These are phyloP conservation scores for Lamproptera curius DNA, from an alignment of 2,888 invertebrate genomes.

Conservation along the genomic window DNA sequence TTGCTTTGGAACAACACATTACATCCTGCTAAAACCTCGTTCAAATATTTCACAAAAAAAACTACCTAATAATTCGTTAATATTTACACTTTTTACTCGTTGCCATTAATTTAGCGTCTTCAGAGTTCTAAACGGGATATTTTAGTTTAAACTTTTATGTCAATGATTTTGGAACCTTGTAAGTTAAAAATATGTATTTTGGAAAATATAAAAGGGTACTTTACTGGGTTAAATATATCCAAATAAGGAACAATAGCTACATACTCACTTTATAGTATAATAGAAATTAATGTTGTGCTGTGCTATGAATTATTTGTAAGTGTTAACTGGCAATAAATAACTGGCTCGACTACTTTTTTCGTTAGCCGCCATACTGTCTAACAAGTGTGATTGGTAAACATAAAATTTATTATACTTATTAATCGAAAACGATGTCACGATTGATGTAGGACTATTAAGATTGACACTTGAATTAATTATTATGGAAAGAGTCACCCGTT, in stretches of 20 bases:
- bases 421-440: conserved; percentile 27
- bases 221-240: too few species aligned
- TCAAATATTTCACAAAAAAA: conserved; percentile 28
- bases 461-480: conserved; percentile 28
- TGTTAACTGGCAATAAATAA: too few species aligned
- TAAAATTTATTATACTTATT: conserved; percentile 25
- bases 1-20: conserved; percentile 35
- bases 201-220: too few species aligned
- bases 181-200: too few species aligned
- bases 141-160: too few species aligned
- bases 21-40: conserved; percentile 54
- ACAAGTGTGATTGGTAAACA: conserved; percentile 27
- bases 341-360: not conserved
- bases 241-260: too few species aligned
- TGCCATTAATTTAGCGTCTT: conserved; percentile 11
- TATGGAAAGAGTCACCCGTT: conserved; percentile 13
- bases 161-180: too few species aligned
- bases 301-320: too few species aligned
- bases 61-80: conserved; percentile 11
- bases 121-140: too few species aligned
- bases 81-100: conserved; percentile 17
- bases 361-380: conserved; percentile 33
- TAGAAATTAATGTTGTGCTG: too few species aligned
- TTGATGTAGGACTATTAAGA: conserved; percentile 29
- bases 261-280: too few species aligned